Evolutionary conservation across 2,113 vertebrate genomes (phyloP).

Genomic region (Taxidea taxus): DNA sequence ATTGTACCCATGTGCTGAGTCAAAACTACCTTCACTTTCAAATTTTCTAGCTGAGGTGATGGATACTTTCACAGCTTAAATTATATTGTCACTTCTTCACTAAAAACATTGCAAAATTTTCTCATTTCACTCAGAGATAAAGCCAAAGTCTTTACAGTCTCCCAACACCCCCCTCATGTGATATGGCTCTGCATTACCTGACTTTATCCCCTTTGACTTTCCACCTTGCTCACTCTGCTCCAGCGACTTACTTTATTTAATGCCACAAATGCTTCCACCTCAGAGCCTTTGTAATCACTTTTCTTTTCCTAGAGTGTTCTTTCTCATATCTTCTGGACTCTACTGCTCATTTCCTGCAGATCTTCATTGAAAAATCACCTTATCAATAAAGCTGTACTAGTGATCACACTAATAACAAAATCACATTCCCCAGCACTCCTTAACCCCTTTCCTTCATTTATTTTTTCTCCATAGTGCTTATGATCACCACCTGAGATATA

Average conservation of each 20-base stretch:
- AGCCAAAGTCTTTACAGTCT: not conserved
- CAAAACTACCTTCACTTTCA: not conserved
- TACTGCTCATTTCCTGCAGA: not conserved
- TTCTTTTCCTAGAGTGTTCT: not conserved
- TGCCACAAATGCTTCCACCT: not conserved
- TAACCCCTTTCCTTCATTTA: not conserved
- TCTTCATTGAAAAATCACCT: not conserved
- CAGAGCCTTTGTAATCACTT: not conserved
- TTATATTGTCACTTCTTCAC: not conserved
- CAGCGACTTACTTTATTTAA: not conserved
- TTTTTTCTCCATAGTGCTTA: not conserved
- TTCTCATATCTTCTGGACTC: not conserved
- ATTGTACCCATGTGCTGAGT: not conserved
- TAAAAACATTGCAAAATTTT: not conserved
- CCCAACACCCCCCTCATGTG: not conserved
- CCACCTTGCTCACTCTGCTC: not conserved
- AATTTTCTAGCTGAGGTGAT: not conserved
- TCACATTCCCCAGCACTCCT: not conserved
- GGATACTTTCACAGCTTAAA: not conserved
- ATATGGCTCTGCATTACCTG: not conserved
- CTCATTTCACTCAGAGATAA: not conserved
- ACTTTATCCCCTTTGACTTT: not conserved
- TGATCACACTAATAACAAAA: not conserved
- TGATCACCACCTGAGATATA: not conserved
- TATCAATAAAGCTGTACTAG: not conserved